Base-by-base conservation (phyloP, 2,113 vertebrate species). In the Rousettus leschenaultii region DNA sequence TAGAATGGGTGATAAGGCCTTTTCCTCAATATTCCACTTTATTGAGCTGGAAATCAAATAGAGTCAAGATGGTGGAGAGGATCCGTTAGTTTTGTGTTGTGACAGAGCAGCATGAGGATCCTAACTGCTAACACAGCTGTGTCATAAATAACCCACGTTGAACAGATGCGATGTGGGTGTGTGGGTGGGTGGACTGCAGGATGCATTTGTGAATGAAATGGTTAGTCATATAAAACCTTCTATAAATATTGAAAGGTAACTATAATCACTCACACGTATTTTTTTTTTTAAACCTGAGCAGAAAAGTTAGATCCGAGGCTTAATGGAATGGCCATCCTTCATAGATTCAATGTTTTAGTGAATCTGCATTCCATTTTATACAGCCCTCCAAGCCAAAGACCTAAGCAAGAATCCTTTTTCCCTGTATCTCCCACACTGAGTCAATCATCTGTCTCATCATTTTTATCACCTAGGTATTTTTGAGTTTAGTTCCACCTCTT, bases 81-180 rank as follows among this genome's bases (percentile, higher is more conserved):
- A 95, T 96, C 90, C 96, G 28, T 8, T 97, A 97, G 95, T 91
- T 97, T 97, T 96, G 83, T 84, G 92, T 84, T 93, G 38, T 78
- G 95, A 77, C 1, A 97, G 95, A 97, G 70, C 55, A 98, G 95
- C 92, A 63, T 30, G 86, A 22, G 7, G 92, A 91, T 97, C 96
- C 97, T 97, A 97, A 97, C 89, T 97, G 94, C 96, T 97, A 94
- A 96, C 98, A 97, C 98, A 98, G 98, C 98, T 98, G 98, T 80
- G 77, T 90, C 16, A 4, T 98, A 98, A 99, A 98, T 98, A 98
- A 98, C 77, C 55, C 92, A 43, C 1, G 3, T 45, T 86, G 96
- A 91, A 84, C 92, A 95, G 91, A 97, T 97, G 90, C 85, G 84
- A 55, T 30, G 91, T 77, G 82, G 57, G 90, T 74, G 78, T 65